Base-by-base conservation (phyloP, 2,113 vertebrate species). In the Rafetus swinhoei region DNA sequence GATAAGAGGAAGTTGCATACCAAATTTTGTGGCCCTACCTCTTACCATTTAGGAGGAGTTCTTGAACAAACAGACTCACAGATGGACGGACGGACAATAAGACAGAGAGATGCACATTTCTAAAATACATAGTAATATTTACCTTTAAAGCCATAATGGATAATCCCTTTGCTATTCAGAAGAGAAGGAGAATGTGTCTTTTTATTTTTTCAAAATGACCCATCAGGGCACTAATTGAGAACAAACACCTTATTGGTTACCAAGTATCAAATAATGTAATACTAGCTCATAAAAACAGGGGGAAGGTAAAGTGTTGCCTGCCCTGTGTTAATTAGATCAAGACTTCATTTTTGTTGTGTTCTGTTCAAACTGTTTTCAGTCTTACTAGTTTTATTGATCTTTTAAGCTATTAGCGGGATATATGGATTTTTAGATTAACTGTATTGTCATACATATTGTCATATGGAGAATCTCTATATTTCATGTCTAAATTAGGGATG, bases 221-320 rank as follows among this genome's bases (percentile, higher is more conserved):
- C 10, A 11, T 22, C 35, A 80, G 53, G 50, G 15, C 11, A 81
- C 10, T 3, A 2, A 5, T 74, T 10, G 35, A 79, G 7, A 80
- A 1, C 19, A 52, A 32, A 4, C 0, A 0, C 19, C 82, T 35
- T 57, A 35, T 7, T 7, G 59, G 1, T 52, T 79, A 65, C 6
- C 3, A 92, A 24, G 7, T 84, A 59, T 32, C 16, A 55, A 81
- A 4, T 16, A 57, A 81, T 59, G 82, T 74, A 85, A 55, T 6
- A 69, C 16, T 35, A 83, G 50, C 1, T 0, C 6, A 45, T 79
- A 19, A 10, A 18, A 92, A 52, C 2, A 7, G 12, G 7, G 54
- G 45, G 1, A 74, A 22, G 24, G 45, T 50, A 69, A 88, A 50
- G 1, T 4, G 80, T 27, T 45, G 77, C 1, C 1, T 4, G 13